Evolutionary conservation across 2,113 vertebrate species (phyloP), one percentile per base, ranked within the genome.

Genomic region (Forbesichthys agassizii): DNA sequence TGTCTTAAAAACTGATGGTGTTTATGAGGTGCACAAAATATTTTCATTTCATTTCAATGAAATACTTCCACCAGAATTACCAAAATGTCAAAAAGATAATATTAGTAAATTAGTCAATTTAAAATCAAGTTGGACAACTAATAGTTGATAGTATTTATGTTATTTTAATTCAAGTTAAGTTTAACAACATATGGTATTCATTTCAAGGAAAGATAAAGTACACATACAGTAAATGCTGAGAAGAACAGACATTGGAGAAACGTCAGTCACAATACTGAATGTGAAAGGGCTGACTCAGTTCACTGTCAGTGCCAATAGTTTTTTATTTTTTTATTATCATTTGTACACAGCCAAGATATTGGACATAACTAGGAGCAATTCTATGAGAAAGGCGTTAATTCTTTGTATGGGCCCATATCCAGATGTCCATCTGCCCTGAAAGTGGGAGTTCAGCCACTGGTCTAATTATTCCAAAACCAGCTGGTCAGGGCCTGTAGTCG

Each of bases 381-480:
- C 69, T 59, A n/a, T 61, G 63, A 73, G 75, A 74, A 68, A 64
- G 18, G 59, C 55, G 72, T 67, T 83, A 60, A 66, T 62, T 78
- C 70, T 75, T 73, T 70, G 70, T 72, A 75, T 82, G 81, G 63
- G 79, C 84, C 57, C 20, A n/a, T 74, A 84, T 62, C 73, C 75
- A 80, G 69, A 58, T 60, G 64, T 86, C 86, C 83, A 88, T 90
- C 81, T 88, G 83, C 67, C 66, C 58, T 55, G 75, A 58, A 78
- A 69, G 57, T 75, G 70, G 74, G 74, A 77, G 74, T 84, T 82
- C 75, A 71, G 76, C 75, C 81, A 82, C 64, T 85, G 83, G 84
- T 89, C 74, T 88, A 79, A 86, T 87, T 82, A 80, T 77, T 62
- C 62, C 3, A 9, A 69, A 72, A 74, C 86, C 88, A 90, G 86